Conservation (phyloP, 2,113 vertebrate species). For the Eonycteris spelaea region DNA sequence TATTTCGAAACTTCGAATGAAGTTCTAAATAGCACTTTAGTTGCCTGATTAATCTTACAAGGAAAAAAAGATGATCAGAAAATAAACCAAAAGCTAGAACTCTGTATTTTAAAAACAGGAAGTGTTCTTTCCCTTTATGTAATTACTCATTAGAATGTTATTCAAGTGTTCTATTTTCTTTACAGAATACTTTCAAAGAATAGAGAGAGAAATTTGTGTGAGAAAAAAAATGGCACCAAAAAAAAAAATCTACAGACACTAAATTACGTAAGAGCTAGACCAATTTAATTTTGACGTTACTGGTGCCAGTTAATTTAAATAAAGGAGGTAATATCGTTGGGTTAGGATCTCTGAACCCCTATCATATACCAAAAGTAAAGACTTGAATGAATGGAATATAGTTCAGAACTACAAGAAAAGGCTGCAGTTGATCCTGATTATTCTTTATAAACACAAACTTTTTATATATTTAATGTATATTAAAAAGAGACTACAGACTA, state of each 20-base stretch:
- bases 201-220: background rate
- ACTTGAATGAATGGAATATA: background rate
- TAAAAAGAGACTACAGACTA: background rate
- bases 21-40: background rate
- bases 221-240: background rate
- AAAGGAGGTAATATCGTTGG: background rate
- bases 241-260: background rate
- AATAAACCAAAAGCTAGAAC: background rate
- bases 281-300: background rate
- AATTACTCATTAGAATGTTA: background rate
- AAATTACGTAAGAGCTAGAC: background rate
- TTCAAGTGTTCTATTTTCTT: background rate
- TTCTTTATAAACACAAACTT: background rate
- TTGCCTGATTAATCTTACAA: background rate
- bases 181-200: constrained; percentile 14
- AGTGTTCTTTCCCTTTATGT: background rate
- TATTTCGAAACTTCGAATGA: background rate
- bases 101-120: background rate
- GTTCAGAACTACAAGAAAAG: background rate
- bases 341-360: background rate
- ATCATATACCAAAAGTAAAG: background rate
- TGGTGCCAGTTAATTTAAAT: background rate
- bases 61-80: background rate
- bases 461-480: background rate
- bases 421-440: background rate